A percentile compares a stretch with the other conserved stretches of the same genome.
These are phyloP conservation scores for Mythimna vitellina DNA, from an alignment of 2,888 invertebrate genomes.

Conservation along the genomic window DNA sequence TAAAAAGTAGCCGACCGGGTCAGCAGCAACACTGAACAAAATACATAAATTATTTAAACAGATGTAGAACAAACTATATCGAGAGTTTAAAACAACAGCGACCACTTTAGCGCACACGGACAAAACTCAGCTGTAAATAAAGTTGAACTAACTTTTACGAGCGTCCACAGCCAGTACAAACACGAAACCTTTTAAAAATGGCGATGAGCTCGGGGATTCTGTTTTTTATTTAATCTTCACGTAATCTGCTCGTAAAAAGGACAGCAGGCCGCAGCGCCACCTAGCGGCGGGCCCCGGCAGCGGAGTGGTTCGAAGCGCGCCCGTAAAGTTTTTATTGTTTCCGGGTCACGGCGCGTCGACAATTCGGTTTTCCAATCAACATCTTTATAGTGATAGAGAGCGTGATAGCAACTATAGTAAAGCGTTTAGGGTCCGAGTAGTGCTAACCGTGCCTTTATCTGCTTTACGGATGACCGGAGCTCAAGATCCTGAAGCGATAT, in stretches of 20 bases:
- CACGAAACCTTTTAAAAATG: conserved; percentile 65
- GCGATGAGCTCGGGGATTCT: conserved; percentile 60
- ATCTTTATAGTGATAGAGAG: conserved; percentile 78
- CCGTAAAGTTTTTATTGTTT: conserved; percentile 87
- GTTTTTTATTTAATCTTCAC: conserved; percentile 75
- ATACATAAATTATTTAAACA: conserved; percentile 61
- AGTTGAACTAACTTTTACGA: conserved; percentile 66
- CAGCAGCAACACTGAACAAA: conserved; percentile 39
- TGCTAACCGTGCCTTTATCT: conserved; percentile 51
- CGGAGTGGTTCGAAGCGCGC: conserved; percentile 69
- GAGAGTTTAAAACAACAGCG: conserved; percentile 59
- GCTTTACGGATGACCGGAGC: conserved; percentile 33
- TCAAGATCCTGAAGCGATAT: conserved; percentile 39
- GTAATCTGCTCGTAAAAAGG: conserved; percentile 75
- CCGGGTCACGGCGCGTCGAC: conserved; percentile 80
- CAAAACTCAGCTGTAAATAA: conserved; percentile 65
- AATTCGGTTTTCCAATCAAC: conserved; percentile 86
- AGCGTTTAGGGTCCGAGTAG: conserved; percentile 57
- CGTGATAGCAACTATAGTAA: conserved; percentile 70
- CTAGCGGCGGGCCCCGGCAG: conserved; percentile 42
- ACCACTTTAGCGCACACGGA: conserved; percentile 59
- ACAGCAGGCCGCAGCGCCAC: conserved; percentile 61
- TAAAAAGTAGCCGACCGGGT: conserved; percentile 41
- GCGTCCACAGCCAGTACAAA: conserved; percentile 57
- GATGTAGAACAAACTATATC: conserved; percentile 59